phyloP scores from a whole-genome alignment of 2,113 vertebrate species.

The Paradoxurus hermaphroditus region DNA sequence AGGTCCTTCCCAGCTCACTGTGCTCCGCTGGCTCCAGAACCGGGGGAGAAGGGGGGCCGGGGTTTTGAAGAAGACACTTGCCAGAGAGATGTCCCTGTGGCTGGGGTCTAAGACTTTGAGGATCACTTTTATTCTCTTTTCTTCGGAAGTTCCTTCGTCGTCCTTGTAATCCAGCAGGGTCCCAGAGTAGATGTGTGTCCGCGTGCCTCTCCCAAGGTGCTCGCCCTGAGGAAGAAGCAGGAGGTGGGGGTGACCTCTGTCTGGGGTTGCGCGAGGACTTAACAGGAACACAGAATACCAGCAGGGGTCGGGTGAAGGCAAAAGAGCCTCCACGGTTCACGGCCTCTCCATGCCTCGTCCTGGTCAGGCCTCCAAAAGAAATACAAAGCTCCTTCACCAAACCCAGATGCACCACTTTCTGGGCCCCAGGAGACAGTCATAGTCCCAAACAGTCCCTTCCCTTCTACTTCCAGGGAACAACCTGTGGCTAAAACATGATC shows the following conservation, averaged over 20 bases:
- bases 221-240: conserved; percentile 84
- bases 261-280: not conserved
- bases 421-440: not conserved
- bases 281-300: no score
- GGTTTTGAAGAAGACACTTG: conserved; percentile 74
- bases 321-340: not conserved
- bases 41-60: rapidly evolving
- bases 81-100: conserved; percentile 97
- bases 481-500: not conserved
- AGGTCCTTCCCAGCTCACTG: not conserved
- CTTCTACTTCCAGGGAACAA: not conserved
- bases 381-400: not conserved
- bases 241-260: not conserved
- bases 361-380: not conserved
- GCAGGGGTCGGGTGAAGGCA: not conserved
- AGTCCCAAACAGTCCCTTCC: not conserved
- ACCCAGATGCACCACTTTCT: not conserved
- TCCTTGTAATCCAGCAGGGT: conserved; percentile 90
- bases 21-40: not conserved
- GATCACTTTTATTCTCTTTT: conserved; percentile 93
- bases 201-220: conserved; percentile 94
- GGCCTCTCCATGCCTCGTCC: not conserved
- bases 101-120: conserved; percentile 96
- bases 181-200: conserved; percentile 94
- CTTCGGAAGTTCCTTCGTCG: conserved; percentile 85